Conservation (phyloP, 2,113 vertebrate species). For the Galbula dea region DNA sequence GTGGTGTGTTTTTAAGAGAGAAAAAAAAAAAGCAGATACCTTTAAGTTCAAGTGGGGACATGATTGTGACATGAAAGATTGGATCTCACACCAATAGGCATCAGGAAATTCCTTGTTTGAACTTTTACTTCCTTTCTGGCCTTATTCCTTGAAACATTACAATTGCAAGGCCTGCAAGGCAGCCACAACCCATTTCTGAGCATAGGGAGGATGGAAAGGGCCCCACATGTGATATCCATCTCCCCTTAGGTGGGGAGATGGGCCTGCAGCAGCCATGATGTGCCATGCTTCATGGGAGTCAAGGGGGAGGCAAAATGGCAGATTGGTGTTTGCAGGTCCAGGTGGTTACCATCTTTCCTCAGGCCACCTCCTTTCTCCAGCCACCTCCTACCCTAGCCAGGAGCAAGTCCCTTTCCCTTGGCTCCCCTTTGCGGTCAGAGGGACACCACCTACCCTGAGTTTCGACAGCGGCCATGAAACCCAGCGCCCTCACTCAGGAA, state of each 20-base stretch:
- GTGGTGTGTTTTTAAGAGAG: not conserved
- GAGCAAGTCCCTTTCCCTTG: not conserved
- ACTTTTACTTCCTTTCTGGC: not conserved
- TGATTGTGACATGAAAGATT: not conserved
- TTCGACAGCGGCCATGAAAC: fast-evolving
- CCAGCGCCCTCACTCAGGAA: fast-evolving
- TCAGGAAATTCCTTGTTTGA: conserved; percentile 2
- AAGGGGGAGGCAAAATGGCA: fast-evolving
- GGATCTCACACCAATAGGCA: not conserved
- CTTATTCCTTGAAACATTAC: fast-evolving
- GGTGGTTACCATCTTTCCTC: no score
- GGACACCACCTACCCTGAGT: fast-evolving
- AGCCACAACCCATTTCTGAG: fast-evolving
- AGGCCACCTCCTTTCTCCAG: no score
- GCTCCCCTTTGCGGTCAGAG: no score
- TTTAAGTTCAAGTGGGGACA: not conserved
- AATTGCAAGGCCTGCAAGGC: no score
- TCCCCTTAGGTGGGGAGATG: fast-evolving
- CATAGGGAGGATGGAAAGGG: no score
- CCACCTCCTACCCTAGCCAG: not conserved
- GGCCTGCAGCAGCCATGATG: fast-evolving
- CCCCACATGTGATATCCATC: fast-evolving
- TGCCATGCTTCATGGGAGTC: fast-evolving
- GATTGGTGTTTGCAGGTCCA: fast-evolving
- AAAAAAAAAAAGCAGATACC: not conserved